Evolutionary conservation across 2,797 vertebrate genomes (phyloP).

Genomic region (Oreochromis grahami): DNA sequence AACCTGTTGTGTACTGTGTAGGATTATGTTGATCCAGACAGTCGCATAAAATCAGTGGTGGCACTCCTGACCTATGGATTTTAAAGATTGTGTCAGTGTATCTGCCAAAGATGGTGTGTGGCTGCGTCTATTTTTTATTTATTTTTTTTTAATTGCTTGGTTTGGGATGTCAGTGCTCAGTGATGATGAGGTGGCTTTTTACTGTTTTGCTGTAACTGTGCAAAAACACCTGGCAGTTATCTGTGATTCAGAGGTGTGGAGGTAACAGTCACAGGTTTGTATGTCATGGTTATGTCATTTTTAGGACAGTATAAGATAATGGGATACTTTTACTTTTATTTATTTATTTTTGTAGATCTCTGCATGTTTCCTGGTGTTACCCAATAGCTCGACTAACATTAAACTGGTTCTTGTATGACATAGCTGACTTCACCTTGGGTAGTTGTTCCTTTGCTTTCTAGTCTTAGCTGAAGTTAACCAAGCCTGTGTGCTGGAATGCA

Average conservation of each 20-base stretch:
- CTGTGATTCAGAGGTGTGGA: conserved; percentile 3
- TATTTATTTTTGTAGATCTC: background rate
- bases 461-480: background rate
- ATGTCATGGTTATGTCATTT: conserved; percentile 22
- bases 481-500: conserved; percentile 12
- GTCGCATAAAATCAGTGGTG: background rate
- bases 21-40: background rate
- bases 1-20: background rate
- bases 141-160: background rate
- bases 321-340: background rate
- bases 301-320: background rate
- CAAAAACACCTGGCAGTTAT: conserved; percentile 9
- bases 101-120: background rate
- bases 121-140: background rate
- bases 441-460: background rate
- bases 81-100: background rate
- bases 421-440: background rate
- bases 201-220: background rate
- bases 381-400: background rate
- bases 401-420: background rate
- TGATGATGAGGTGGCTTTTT: background rate
- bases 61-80: background rate
- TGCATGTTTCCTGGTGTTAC: background rate
- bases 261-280: conserved; percentile 24
- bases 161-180: background rate